phyloP scores from a whole-genome alignment of 1,140 invertebrate genomes.

The Oncopodura yosiiana region DNA sequence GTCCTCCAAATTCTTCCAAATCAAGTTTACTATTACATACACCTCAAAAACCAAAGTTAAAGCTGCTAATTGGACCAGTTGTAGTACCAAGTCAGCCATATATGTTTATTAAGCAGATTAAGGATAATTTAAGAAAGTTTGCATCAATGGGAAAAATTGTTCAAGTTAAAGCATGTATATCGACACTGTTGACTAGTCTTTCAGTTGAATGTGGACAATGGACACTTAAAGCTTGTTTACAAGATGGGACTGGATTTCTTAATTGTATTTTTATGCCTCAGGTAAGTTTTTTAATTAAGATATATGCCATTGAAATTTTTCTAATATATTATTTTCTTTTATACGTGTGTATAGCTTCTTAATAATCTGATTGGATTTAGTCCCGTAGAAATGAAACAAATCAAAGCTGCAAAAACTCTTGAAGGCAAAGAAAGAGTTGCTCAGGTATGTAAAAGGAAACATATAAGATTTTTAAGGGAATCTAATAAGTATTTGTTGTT shows the following conservation, averaged over 20 bases:
- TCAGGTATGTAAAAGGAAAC: constrained; percentile 5
- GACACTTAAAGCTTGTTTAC: constrained; percentile 17
- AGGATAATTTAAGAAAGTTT: constrained; percentile 4
- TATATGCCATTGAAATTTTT: no score
- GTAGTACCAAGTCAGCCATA: constrained; percentile 6
- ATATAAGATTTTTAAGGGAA: neutral
- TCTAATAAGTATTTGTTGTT: neutral
- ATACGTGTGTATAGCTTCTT: no score
- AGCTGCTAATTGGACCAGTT: no score
- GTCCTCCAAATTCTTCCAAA: no score
- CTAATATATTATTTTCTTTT: no score
- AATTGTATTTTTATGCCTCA: constrained; percentile 9
- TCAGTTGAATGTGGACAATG: constrained; percentile 10
- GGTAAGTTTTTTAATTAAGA: no score
- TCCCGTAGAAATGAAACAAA: constrained; percentile 20
- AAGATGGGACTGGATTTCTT: constrained; percentile 26
- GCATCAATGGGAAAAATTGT: neutral
- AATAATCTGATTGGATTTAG: constrained; percentile 21
- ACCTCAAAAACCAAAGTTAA: no score
- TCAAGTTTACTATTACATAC: no score
- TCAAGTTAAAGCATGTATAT: constrained; percentile 24
- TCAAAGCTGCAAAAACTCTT: constrained; percentile 9
- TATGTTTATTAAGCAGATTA: constrained; percentile 10
- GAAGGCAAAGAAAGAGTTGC: constrained; percentile 11
- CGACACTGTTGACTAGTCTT: constrained; percentile 23